Evolutionary conservation across 2,113 vertebrate species (phyloP), one percentile per base, ranked within the genome.

Genomic region (Crocuta crocuta): DNA sequence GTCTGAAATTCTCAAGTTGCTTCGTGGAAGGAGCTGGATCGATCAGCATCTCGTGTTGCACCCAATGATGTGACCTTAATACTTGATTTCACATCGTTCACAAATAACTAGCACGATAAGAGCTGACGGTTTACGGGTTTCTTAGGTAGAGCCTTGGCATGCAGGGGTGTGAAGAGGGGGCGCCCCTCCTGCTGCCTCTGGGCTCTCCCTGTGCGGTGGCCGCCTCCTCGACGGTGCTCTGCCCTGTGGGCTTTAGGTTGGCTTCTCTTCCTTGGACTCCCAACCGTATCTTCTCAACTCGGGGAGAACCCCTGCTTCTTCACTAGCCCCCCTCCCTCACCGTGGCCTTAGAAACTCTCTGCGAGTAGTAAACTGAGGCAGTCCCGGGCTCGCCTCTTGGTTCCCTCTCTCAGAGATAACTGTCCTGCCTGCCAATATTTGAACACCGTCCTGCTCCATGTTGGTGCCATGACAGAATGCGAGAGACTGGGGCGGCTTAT

Each of bases 81-180:
- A 26, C 3, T 84, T 50, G 48, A 15, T 28, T 68, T 85, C 28
- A 31, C 10, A 21, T 9, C 63, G 19, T 55, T 15, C 63, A 35
- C 50, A 91, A 92, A 39, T 70, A 68, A 80, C 24, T 43, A 61
- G 33, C 16, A 21, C 13, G 61, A 31, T 63, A 70, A 89, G 19
- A 88, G 26, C 50, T 71, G 58, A 53, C 9, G 33, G 33, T 45
- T 73, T 13, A 33, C 6, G 2, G 9, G 3, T 16, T 43, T 74
- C 11, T n/a, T 26, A 24, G 3, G 1, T 33, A 24, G 0, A 7
- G 55, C 61, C 28, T 78, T 0, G 1, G 11, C 4, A 9, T 13
- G 1, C 61, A 10, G n/a, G 17, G 4, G 10, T 17, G 43, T 31
- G 19, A 13, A 13, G 3, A 26, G 17, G 16, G 10, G 4, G 17